Base-by-base conservation (phyloP, 2,797 vertebrate species). In the Etheostoma nigrum region DNA sequence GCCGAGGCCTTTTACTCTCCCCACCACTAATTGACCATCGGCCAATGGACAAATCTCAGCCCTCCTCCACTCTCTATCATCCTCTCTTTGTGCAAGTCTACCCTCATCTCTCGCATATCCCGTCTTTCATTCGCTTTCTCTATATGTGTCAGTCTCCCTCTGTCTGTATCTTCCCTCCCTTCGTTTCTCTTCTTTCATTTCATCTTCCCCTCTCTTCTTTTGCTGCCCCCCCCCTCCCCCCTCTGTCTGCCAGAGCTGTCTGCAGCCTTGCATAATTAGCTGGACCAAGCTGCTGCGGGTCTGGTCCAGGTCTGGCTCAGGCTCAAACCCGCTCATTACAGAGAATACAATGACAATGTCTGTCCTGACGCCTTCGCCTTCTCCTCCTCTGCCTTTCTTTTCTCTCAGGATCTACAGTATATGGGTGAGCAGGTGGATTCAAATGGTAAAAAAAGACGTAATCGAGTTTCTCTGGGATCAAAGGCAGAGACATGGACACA, bases 201-300 rank as follows among this genome's bases (percentile, higher is more conserved):
- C 30, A 53, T 76, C 62, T 16, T 67, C 47, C 44, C 21, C 65
- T 78, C 27, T 72, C 63, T 65, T 60, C 57, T 72, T 67, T 52
- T 36, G 19, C 49, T 9, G 3, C n/a, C 10, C 36, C 65, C 21
- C 16, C 48, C 63, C 45, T 6, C n/a, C 8, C 30, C 21, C 16
- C 48, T 65, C 45, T 6, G 71, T 76, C 57, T 83, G 81, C 80
- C 78, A 78, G 74, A 63, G 61, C 69, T 76, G 82, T 88, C 79
- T 87, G 80, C 77, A 74, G 75, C 64, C 76, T 60, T 82, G 90
- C 81, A 93, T 92, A 93, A 92, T 90, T 63, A 91, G 89, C 81
- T 90, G 88, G 87, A 85, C 74, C 3, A 16, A 82, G 63, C 57
- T 30, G 72, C 81, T 11, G 40, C 44, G 59, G 79, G 71, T 84